Base-by-base conservation (phyloP, 2,113 vertebrate species). In the Poeciliopsis prolifica region DNA sequence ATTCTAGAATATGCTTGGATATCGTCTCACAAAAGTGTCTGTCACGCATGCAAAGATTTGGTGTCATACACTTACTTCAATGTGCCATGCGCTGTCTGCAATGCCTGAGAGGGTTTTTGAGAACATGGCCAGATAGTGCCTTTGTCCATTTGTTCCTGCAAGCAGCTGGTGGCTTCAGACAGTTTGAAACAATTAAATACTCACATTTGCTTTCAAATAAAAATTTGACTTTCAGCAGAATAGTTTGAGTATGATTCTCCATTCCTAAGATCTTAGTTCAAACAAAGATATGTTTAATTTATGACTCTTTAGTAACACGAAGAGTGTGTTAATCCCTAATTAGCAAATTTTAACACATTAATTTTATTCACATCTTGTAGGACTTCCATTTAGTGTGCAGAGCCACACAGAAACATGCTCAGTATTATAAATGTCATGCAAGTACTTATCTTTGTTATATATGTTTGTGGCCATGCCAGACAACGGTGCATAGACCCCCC, bases 51-150 rank as follows among this genome's bases (percentile, higher is more conserved):
- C 82, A 77, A 77, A 67, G 33, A 81, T 61, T 61, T 68, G 76
- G 86, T 82, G 90, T 87, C 83, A 81, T 73, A 77, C 68, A 76
- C 72, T 89, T 83, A 87, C 82, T 79, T 88, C 72, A 60, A 42
- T 65, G 77, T 86, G 81, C 84, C 83, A 88, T 90, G 89, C 89
- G 82, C 80, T 81, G 75, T 75, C 75, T 87, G 79, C 80, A 84
- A 73, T 80, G 78, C 79, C 80, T 81, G 82, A 84, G 81, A 86
- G 63, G 54, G 42, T 78, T 86, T 86, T 74, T 79, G 78, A 86
- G 77, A 88, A 87, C 82, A 85, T 79, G 76, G 28, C 82, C 89
- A 89, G 86, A 90, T 88, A 87, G 84, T 66, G 61, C 81, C 11
- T 26, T 77, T 78, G 65, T 88, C 82, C 66, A 48, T 87, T 78